Evolutionary conservation across 2,797 vertebrate genomes (phyloP).

Genomic region (Pangasius mekongensis): DNA sequence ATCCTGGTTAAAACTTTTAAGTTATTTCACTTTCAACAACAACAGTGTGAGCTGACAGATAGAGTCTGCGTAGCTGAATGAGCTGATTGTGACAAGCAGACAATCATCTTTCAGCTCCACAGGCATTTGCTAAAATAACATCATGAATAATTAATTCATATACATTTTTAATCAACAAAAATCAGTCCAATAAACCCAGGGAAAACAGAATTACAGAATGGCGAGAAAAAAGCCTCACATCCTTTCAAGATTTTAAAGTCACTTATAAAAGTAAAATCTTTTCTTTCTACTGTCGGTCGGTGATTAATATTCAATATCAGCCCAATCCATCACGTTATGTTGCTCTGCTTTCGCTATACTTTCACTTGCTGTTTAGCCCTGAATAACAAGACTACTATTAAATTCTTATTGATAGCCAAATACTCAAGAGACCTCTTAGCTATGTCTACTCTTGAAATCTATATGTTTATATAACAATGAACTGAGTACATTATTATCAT

Average conservation of each 20-base stretch:
- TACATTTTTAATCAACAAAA: slow-evolving; percentile 45
- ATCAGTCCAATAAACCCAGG: slow-evolving; percentile 40
- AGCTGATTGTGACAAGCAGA: slow-evolving; percentile 36
- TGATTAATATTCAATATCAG: slow-evolving; percentile 19
- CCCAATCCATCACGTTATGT: not conserved
- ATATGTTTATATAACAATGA: not conserved
- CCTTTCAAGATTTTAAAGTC: not conserved
- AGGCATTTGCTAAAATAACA: slow-evolving; percentile 42
- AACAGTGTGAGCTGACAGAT: not conserved
- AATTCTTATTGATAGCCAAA: slow-evolving; percentile 1
- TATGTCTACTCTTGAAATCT: not conserved
- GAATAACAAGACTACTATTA: not conserved
- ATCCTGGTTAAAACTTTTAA: not conserved
- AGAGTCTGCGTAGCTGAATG: slow-evolving; percentile 20
- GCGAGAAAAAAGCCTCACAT: not conserved
- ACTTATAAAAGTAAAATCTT: not conserved
- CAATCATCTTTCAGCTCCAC: slow-evolving; percentile 4
- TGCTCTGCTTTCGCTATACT: not conserved
- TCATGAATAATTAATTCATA: slow-evolving; percentile 48
- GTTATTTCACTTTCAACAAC: not conserved
- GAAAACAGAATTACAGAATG: slow-evolving; percentile 35
- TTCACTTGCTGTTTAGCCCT: not conserved
- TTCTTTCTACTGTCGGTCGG: not conserved
- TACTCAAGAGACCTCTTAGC: not conserved
- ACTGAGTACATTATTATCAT: not conserved